Base-by-base conservation (phyloP, 2,113 vertebrate species). In the Ammodytes marinus region DNA sequence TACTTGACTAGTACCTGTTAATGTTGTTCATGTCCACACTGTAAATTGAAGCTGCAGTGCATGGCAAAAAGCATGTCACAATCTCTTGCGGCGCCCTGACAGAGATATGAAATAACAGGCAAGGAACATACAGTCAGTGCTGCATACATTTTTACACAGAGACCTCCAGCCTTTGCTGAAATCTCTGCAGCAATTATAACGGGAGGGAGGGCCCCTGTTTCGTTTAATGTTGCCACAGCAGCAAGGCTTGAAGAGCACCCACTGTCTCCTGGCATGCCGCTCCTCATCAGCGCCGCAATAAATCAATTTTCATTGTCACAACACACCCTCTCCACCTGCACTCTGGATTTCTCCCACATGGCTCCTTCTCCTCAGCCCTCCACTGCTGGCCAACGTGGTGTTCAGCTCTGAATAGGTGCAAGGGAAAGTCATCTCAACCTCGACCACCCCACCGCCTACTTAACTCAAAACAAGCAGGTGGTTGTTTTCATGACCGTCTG, bases 271-370 rank as follows among this genome's bases (percentile, higher is more conserved):
- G 88, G 92, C 94, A 92, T 69, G 92, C 91, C 87, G 88, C 91
- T 94, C 71, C 93, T 95, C 95, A 95, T 95, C 94, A 95, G 89
- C 27, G 60, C 88, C 11, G 91, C 90, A 95, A 95, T 94, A 95
- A 95, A 95, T 96, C 95, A 95, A 95, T 95, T 95, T 95, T 92
- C 92, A 95, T 94, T 91, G 85, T 85, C 80, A 69, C 92, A 85
- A 79, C 55, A 77, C 70, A 77, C 76, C 77, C 84, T 75, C 79
- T 81, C 85, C 87, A 87, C 84, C 86, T 82, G 70, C 40, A 76
- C 83, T 87, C 84, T 90, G 67, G 69, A 78, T 72, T 84, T 73
- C 86, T 92, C 88, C 82, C 85, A 70, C 77, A 76, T 83, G 68
- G 47, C 74, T 87, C 80, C 79, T 82, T 83, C 74, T 85, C 72